Evolutionary conservation across 2,797 vertebrate species (phyloP).

Genomic region (Artibeus lituratus): DNA sequence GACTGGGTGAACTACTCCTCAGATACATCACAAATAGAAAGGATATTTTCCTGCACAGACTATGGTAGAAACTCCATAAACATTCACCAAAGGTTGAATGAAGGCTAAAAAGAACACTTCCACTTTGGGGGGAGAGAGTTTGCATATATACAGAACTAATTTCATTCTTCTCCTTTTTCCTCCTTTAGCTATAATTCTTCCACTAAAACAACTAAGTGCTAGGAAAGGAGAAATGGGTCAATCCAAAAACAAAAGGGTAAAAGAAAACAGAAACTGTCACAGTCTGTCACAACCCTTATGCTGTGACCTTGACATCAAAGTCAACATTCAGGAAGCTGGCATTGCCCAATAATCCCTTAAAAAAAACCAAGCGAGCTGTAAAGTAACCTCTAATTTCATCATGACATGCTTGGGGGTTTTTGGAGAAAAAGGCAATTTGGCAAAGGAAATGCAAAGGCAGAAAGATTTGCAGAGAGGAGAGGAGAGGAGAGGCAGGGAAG

Average conservation of each 20-base stretch:
- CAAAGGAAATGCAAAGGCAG: not conserved
- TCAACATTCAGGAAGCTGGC: not conserved
- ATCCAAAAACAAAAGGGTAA: not conserved
- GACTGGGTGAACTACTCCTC: not conserved
- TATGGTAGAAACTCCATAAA: not conserved
- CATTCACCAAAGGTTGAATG: not conserved
- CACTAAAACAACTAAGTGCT: not conserved
- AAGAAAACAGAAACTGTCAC: not conserved
- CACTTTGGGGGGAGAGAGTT: not conserved
- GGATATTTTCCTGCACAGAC: not conserved
- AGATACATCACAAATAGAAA: not conserved
- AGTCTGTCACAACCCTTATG: not conserved
- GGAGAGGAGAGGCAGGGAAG: too few relatives aligned
- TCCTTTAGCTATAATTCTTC: not conserved
- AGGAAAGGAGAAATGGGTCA: not conserved
- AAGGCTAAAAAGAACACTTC: not conserved
- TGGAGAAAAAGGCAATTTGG: not conserved
- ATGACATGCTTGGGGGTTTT: not conserved
- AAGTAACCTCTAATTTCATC: not conserved
- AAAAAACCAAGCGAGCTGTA: not conserved
- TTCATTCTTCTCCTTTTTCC: not conserved
- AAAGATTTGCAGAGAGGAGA: not conserved
- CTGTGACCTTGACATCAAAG: conserved; percentile 7
- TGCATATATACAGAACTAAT: not conserved
- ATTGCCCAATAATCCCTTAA: not conserved